phyloP scores from a whole-genome alignment of 2,113 vertebrate genomes.

The Vanacampus margaritifer region DNA sequence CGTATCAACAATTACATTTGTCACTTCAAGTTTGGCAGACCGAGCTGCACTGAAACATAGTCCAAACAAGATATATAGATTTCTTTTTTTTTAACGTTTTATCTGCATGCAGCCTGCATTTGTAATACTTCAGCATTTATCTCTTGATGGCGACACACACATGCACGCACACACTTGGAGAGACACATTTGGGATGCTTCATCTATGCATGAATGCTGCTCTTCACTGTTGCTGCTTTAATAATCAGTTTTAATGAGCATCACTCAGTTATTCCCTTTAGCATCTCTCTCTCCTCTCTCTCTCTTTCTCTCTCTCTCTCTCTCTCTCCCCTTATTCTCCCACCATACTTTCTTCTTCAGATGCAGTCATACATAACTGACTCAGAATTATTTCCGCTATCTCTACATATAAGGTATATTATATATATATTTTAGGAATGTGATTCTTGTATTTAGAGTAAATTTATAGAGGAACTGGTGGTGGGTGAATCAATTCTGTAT shows the following conservation, averaged over 20 bases:
- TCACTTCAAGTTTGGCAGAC: slow-evolving; percentile 14
- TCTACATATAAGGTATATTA: not conserved
- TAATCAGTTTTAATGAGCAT: slow-evolving; percentile 80
- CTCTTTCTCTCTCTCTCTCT: slow-evolving; percentile 38
- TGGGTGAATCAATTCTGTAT: too few relatives aligned
- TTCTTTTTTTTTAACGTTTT: slow-evolving; percentile 34
- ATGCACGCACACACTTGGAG: not conserved
- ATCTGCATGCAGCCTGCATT: not conserved
- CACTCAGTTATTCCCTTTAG: slow-evolving; percentile 71
- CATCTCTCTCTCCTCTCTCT: slow-evolving; percentile 42
- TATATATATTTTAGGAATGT: too few relatives aligned
- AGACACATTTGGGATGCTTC: slow-evolving; percentile 46
- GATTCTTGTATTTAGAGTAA: too few relatives aligned
- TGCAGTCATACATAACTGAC: not conserved
- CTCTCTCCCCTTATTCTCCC: slow-evolving; percentile 27
- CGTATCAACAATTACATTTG: not conserved
- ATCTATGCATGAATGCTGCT: slow-evolving; percentile 56
- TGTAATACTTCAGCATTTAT: slow-evolving; percentile 24
- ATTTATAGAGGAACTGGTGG: too few relatives aligned
- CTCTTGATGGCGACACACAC: slow-evolving; percentile 28
- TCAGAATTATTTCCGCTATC: not conserved
- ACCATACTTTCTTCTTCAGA: slow-evolving; percentile 11
- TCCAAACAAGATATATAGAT: slow-evolving; percentile 18
- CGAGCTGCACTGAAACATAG: not conserved
- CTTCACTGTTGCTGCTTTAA: slow-evolving; percentile 73